These are phyloP conservation scores for Bombus soroeensis DNA, from an alignment of 1,140 invertebrate genomes.

Conservation along the genomic window DNA sequence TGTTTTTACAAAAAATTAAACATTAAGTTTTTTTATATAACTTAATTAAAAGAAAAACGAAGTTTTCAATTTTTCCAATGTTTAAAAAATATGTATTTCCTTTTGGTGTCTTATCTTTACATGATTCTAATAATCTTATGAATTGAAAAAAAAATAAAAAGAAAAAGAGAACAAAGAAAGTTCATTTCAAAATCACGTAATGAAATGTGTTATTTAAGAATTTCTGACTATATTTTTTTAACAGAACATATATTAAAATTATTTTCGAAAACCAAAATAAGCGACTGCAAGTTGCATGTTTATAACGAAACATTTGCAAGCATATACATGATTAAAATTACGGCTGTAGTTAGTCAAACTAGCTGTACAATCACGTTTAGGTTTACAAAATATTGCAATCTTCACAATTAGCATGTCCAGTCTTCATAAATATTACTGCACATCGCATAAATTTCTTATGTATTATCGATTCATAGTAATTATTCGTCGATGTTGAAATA, in stretches of 20 bases:
- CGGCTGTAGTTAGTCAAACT: slow-evolving; percentile 38
- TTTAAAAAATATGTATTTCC: slow-evolving; percentile 18
- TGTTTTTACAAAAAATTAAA: background rate
- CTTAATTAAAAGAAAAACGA: background rate
- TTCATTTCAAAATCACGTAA: background rate
- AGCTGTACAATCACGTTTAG: slow-evolving; percentile 54
- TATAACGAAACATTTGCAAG: slow-evolving; percentile 35
- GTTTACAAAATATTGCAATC: slow-evolving; percentile 58
- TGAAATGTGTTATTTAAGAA: slow-evolving; percentile 2
- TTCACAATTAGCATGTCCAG: slow-evolving; percentile 39
- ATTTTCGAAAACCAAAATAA: slow-evolving; percentile 30
- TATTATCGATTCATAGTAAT: slow-evolving; percentile 27
- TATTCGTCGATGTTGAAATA: slow-evolving; percentile 24
- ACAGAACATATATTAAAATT: slow-evolving; percentile 26
- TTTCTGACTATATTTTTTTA: background rate
- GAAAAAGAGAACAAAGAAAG: background rate
- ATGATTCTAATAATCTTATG: background rate
- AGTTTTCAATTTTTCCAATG: background rate
- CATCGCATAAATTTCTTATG: slow-evolving; percentile 10
- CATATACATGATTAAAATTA: slow-evolving; percentile 45
- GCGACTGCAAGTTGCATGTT: slow-evolving; percentile 5
- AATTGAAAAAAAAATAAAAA: slow-evolving; percentile 7
- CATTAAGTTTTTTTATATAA: background rate
- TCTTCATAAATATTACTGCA: slow-evolving; percentile 38
- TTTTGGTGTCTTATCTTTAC: background rate